phyloP scores from a whole-genome alignment of 2,797 vertebrate genomes.

The Manis javanica region DNA sequence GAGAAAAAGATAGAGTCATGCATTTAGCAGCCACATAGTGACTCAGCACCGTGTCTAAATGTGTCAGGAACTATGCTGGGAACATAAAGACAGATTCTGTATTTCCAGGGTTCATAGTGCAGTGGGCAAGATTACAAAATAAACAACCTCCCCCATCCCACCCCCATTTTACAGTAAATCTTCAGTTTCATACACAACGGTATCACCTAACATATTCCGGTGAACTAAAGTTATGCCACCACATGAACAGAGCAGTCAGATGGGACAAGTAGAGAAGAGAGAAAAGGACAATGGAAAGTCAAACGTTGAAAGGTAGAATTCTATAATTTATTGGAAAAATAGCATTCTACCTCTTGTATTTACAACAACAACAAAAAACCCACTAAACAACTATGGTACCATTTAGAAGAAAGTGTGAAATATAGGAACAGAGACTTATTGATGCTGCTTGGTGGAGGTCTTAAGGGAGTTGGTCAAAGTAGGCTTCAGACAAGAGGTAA shows the following conservation, averaged over 20 bases:
- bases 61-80: not conserved
- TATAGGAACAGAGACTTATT: not conserved
- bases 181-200: not conserved
- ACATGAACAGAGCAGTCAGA: not conserved
- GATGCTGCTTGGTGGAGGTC: not conserved
- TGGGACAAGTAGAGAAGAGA: not conserved
- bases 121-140: not conserved
- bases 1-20: not conserved
- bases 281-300: not conserved
- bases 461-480: not conserved
- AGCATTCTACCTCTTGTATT: not conserved
- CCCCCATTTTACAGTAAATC: not conserved
- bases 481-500: not conserved
- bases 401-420: not conserved
- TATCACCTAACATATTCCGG: not conserved
- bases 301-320: not conserved
- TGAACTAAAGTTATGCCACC: not conserved
- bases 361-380: not conserved
- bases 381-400: not conserved
- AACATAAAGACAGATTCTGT: not conserved
- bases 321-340: not conserved
- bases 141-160: not conserved
- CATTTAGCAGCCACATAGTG: not conserved
- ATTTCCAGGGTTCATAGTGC: not conserved
- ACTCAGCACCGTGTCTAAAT: not conserved